Base-by-base conservation (phyloP, 92 coral and sea anemone species). In the Montipora capitata region DNA sequence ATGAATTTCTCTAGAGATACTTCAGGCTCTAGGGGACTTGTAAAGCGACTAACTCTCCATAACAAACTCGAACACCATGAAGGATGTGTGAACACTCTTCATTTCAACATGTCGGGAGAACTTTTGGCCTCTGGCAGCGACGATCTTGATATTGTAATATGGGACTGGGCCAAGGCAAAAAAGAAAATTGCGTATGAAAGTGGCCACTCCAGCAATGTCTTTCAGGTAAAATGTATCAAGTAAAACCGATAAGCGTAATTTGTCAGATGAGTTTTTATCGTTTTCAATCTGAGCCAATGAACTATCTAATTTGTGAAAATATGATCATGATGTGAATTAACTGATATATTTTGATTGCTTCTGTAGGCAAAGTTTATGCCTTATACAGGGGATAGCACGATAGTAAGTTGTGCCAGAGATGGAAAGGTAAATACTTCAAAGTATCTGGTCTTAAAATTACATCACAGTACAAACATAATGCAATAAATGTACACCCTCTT, bases 151-250 rank as follows among this genome's bases (percentile, higher is more conserved):
- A 91, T 98, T 81, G 99, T 90, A 20, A 90, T 98, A 74, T 98
- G 99, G 99, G 99, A 98, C 77, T 98, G 99, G 99, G 95, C 99
- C 1, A 96, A 96, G 68, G 95, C 93, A 57, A 98, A 91, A 94
- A 96, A 98, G 64, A 84, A 82, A 43, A 65, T 98, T 56, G 85
- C 89, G 72, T 98, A 98, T 76, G 96, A 96, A 66, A 98, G 99
- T 90, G 99, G 99, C 38, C 99, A 98, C 78, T 63, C 95, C 6
- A 96, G 98, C 87, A 98, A 98, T 89, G 99, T 98, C 10, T 98
- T 98, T 78, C 99, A 98, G 98, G 99, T 98, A 72, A 27, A 27
- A 27, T 27, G 35, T 27, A 27, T 0, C 35, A 27, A 27, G 35
- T 27, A 27, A 27, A 27, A 27, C 35, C 35, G 35, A 27, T 27